Evolutionary conservation across 2,797 vertebrate genomes (phyloP), one percentile per base, ranked within the genome.

Genomic region (Austrolebias charrua): DNA sequence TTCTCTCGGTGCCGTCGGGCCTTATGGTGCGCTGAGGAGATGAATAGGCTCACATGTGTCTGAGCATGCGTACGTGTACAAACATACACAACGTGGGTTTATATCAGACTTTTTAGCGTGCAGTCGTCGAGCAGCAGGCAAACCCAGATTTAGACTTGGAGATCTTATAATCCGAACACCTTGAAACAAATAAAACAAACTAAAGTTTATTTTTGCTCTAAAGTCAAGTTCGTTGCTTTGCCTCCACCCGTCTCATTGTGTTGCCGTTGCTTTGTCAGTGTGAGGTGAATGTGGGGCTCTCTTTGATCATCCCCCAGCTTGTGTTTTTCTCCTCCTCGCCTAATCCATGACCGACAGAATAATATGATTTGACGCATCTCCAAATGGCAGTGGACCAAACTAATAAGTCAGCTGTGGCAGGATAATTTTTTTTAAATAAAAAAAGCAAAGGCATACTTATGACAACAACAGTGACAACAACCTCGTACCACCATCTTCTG

Each of bases 331-430:
- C 86, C 75, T 81, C 90, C 89, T 94, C 91, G 60, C 90, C 91
- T 95, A 95, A 97, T 95, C 95, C 95, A 95, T 96, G 94, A 95
- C 94, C 91, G 91, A 93, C 76, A 71, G 93, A 94, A 90, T 96
- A 96, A 98, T 94, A 93, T 94, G 95, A 98, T 98, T 97, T 97
- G 92, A 92, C 94, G 83, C 92, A 96, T 96, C 95, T 95, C 92
- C 93, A 92, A 93, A 94, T 93, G 93, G 93, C 95, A 96, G 93
- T 92, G 61, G 91, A 92, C 92, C 93, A 87, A 83, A 67, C 92
- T 92, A 94, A 90, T 94, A 95, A 95, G 90, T 94, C 79, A 92
- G 90, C 88, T 70, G 87, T 87, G 87, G 91, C 88, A 57, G 55
- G 40, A 69, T 66, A 68, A 55, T n/a, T n/a, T n/a, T n/a, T n/a